These are phyloP conservation scores for Ceratoteleas bidentatus DNA, from an alignment of 1,140 invertebrate species.

Conservation along the genomic window DNA sequence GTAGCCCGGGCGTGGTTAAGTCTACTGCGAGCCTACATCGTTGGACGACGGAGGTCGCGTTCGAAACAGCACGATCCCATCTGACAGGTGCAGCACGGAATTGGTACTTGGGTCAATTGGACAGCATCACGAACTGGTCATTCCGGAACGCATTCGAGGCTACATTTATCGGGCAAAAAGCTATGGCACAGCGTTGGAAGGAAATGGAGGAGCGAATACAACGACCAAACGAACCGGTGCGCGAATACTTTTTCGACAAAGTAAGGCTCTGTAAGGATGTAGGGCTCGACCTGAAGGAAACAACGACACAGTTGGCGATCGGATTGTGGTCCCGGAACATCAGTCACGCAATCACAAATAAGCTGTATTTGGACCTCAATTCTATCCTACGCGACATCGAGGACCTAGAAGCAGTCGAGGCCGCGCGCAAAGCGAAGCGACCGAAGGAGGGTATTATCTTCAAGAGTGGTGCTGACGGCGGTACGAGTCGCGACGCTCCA, in stretches of 20 bases:
- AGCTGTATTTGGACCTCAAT: background rate
- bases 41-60: background rate
- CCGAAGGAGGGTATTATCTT: too few relatives aligned
- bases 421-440: background rate
- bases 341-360: background rate
- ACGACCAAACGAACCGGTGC: background rate
- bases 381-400: background rate
- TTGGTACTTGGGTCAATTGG: background rate
- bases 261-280: background rate
- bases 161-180: background rate
- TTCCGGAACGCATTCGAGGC: background rate
- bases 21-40: background rate
- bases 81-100: background rate
- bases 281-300: background rate
- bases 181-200: background rate
- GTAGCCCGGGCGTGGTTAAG: background rate
- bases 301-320: background rate
- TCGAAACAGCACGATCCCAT: background rate
- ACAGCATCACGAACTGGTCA: background rate
- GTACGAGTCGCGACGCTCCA: too few relatives aligned
- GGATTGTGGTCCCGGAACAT: background rate
- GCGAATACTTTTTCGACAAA: conserved; percentile 6
- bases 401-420: background rate
- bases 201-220: background rate
- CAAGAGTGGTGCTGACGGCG: too few relatives aligned